phyloP scores from a whole-genome alignment of 1,140 invertebrate species.

The Ruditapes philippinarum region DNA sequence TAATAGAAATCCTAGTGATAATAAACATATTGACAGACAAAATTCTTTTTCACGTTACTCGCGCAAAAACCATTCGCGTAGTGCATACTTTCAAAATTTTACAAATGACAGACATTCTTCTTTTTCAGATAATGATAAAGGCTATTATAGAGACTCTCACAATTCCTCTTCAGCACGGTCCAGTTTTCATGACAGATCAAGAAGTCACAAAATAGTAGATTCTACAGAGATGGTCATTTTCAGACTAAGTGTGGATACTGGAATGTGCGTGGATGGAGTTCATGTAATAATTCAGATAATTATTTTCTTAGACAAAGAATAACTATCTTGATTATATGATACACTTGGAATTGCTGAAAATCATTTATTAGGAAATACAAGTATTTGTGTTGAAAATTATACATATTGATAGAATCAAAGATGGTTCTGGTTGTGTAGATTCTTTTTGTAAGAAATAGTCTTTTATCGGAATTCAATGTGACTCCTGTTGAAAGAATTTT shows the following conservation, averaged over 20 bases:
- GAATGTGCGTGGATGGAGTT: slow-evolving; percentile 4
- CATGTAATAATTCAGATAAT: not conserved
- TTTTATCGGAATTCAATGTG: no score
- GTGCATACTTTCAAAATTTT: not conserved
- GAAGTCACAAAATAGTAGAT: no score
- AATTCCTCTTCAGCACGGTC: no score
- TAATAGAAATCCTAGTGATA: not conserved
- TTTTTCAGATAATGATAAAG: not conserved
- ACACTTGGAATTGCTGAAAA: no score
- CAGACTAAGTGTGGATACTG: not conserved
- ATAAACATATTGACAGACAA: not conserved
- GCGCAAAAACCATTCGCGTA: not conserved
- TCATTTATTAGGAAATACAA: no score
- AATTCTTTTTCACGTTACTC: not conserved
- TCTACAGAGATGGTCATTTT: not conserved
- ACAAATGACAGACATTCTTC: not conserved
- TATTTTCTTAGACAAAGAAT: no score
- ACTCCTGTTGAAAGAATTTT: not conserved
- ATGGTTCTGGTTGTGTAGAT: no score
- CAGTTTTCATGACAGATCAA: no score
- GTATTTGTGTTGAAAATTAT: no score
- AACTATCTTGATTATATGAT: no score
- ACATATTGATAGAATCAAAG: no score
- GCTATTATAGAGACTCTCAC: not conserved
- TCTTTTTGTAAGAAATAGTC: no score